Base-by-base conservation (phyloP, 53 echinoderm and acorn worm genomes). In the Astropecten irregularis region DNA sequence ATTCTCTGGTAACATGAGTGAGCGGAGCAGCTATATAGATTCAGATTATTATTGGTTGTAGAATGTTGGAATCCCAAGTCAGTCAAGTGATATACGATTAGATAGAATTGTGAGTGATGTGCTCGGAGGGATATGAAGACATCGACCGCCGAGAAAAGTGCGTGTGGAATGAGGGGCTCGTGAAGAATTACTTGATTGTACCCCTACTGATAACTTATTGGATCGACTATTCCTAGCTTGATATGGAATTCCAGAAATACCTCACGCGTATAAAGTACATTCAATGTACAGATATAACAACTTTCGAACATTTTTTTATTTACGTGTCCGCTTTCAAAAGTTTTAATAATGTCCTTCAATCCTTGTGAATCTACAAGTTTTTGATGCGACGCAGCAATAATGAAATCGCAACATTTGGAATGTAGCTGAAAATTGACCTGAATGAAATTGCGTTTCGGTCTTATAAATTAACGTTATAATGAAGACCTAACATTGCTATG, bases 201-300 rank as follows among this genome's bases (percentile, higher is more conserved):
- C 4, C 63, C 79, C 61, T 29, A 35, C 47, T 46, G 61, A 5
- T 31, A 42, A 16, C 46, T 25, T 18, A 44, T 40, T 47, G 46
- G 29, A 7, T 47, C 4, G 34, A 79, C 61, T 79, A 79, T 79
- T 79, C 57, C 60, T 79, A 49, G 62, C 62, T 29, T 56, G n/a
- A n/a, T 60, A 18, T 42, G 19, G 30, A 79, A 79, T 79, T 79
- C 79, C 62, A 31, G 3, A 31, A 79, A 79, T 79, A 79, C 61
- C 79, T 79, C 29, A 79, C 62, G 61, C 79, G 20, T 34, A 2
- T 29, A 61, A 47, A 62, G 61, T 20, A 46, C 56, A 56, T 67
- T 76, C 57, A 56, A 76, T 76, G 76, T 57, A 56, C 19, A 5
- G 31, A n/a, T n/a, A n/a, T n/a, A n/a, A n/a, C n/a, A n/a, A n/a